These are phyloP conservation scores for Syndactyla subalaris DNA, from an alignment of 2,797 vertebrate genomes.

Conservation along the genomic window DNA sequence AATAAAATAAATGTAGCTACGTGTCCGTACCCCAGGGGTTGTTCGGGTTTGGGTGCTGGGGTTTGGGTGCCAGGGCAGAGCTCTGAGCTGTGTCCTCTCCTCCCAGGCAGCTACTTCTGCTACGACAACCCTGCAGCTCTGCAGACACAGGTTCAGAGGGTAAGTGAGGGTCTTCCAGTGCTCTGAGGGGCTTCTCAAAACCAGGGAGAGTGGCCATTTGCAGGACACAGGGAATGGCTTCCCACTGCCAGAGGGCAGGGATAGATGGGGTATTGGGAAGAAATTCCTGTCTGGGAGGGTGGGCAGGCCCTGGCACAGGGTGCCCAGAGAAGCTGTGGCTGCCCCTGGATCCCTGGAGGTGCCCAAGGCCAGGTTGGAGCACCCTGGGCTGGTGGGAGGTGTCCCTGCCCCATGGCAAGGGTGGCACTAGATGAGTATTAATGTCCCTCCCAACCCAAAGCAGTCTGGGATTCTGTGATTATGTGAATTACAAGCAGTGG, in stretches of 20 bases:
- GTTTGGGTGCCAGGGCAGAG: background rate
- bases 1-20: background rate
- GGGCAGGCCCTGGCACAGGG: background rate
- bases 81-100: background rate
- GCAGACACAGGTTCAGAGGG: conserved; percentile 86
- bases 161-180: conserved; percentile 51
- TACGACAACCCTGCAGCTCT: conserved; percentile 94
- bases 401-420: too few relatives aligned
- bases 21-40: background rate
- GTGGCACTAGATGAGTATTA: too few relatives aligned
- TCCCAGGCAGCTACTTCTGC: conserved; percentile 95
- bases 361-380: background rate
- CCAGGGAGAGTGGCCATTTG: rapidly evolving
- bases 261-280: rapidly evolving
- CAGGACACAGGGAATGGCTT: background rate
- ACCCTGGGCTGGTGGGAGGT: rapidly evolving
- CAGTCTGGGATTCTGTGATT: background rate
- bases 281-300: rapidly evolving
- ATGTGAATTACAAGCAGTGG: background rate
- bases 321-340: background rate
- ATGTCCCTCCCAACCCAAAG: too few relatives aligned
- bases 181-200: rapidly evolving
- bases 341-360: background rate
- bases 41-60: too few relatives aligned
- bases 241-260: background rate